These are phyloP conservation scores for Epizoanthus rinbou DNA, from an alignment of 92 coral and sea anemone genomes.

Conservation along the genomic window DNA sequence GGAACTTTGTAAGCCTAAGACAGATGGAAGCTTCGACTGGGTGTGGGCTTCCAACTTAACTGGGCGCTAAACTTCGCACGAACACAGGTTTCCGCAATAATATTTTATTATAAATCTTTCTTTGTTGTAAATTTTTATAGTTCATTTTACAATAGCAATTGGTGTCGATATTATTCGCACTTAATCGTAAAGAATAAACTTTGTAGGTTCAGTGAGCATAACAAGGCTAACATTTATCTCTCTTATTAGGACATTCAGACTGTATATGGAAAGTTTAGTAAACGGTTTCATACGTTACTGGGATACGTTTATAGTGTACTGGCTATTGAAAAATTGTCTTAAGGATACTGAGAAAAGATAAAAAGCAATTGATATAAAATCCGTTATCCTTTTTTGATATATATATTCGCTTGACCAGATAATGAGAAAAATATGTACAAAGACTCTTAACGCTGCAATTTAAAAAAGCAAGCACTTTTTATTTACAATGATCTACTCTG, in stretches of 20 bases:
- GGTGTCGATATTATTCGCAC: conserved; percentile 5
- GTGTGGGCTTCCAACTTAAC: conserved; percentile 15
- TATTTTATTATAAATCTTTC: background rate
- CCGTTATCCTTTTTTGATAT: background rate
- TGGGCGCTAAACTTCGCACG: conserved; percentile 37
- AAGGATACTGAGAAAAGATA: too few species aligned
- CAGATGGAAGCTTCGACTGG: conserved; percentile 38
- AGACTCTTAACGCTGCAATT: background rate
- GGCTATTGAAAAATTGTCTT: too few species aligned
- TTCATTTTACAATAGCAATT: background rate
- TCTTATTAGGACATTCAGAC: background rate
- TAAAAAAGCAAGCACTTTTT: conserved; percentile 12
- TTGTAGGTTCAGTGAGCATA: conserved; percentile 9
- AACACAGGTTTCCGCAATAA: conserved; percentile 22
- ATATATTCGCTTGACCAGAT: background rate
- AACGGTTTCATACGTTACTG: conserved; percentile 19
- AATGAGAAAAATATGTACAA: conserved; percentile 9
- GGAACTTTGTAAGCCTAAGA: background rate
- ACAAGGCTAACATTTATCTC: conserved; percentile 1
- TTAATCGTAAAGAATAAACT: conserved; percentile 38
- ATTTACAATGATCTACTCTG: conserved; percentile 5
- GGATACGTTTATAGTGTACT: background rate
- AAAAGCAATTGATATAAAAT: too few species aligned
- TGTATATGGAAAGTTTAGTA: background rate
- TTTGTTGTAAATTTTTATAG: background rate